These are phyloP conservation scores for Lepidocyrtoides sp. DNA, from an alignment of 2,888 invertebrate genomes.

Conservation along the genomic window DNA sequence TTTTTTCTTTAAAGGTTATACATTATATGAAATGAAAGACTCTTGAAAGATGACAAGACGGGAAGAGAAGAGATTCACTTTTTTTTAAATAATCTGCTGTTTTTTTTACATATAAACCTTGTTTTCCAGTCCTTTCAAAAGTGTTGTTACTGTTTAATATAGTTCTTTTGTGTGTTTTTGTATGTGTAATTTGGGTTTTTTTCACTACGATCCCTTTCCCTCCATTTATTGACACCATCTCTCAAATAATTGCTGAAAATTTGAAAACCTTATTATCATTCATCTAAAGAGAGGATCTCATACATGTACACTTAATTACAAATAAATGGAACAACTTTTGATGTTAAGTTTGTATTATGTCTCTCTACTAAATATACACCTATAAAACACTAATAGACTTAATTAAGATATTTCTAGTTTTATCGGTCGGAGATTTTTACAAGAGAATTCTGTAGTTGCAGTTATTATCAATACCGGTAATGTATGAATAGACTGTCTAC, in stretches of 20 bases:
- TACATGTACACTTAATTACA: constrained; percentile 2
- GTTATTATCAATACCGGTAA: not conserved
- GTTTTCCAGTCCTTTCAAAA: constrained; percentile 71
- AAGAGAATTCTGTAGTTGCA: not conserved
- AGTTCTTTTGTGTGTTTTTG: constrained; percentile 7
- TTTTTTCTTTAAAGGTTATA: constrained; percentile 68
- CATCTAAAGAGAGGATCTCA: constrained; percentile 49
- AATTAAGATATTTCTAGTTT: not conserved
- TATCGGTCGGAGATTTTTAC: constrained; percentile 60
- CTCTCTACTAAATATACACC: not conserved
- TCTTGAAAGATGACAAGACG: constrained; percentile 84
- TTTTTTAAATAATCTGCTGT: constrained; percentile 75
- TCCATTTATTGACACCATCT: constrained; percentile 58
- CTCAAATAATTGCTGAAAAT: constrained; percentile 30
- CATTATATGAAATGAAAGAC: constrained; percentile 83
- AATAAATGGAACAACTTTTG: constrained; percentile 47
- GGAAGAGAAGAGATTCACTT: constrained; percentile 80
- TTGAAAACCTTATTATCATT: constrained; percentile 8
- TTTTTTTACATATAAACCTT: constrained; percentile 57
- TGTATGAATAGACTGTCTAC: constrained; percentile 20
- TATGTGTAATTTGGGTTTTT: constrained; percentile 15
- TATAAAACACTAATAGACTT: not conserved
- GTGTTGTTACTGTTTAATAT: constrained; percentile 39
- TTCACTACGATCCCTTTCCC: constrained; percentile 46
- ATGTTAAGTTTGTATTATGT: constrained; percentile 20